phyloP scores from a whole-genome alignment of 2,888 invertebrate genomes.

The Dolichopus griseipennis region DNA sequence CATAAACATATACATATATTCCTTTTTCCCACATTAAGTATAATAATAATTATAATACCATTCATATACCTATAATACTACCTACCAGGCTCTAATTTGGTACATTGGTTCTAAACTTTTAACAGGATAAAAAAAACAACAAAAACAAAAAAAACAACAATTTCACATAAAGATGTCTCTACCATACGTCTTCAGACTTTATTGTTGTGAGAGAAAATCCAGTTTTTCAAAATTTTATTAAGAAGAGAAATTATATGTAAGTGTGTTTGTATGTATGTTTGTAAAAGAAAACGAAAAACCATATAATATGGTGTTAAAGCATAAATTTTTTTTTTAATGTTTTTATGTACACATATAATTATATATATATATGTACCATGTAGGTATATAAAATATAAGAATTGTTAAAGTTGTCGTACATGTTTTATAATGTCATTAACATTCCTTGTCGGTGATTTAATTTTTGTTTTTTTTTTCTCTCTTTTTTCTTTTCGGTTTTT shows the following conservation, averaged over 20 bases:
- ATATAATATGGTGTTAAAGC: neutral
- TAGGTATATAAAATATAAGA: neutral
- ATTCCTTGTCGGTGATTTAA: neutral
- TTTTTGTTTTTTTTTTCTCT: neutral
- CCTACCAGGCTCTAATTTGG: too few relatives aligned
- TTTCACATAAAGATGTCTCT: neutral
- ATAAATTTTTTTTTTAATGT: neutral
- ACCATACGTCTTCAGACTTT: neutral
- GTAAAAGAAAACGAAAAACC: too few relatives aligned
- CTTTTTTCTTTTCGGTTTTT: neutral
- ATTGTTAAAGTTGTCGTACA: neutral
- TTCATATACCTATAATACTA: too few relatives aligned
- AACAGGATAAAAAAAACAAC: too few relatives aligned
- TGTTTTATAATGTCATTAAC: slow-evolving; percentile 4
- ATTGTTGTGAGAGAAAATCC: neutral
- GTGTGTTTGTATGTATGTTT: too few relatives aligned
- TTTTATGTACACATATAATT: neutral
- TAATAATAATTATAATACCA: too few relatives aligned
- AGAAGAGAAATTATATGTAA: too few relatives aligned
- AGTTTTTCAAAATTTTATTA: too few relatives aligned
- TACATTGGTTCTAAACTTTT: too few relatives aligned
- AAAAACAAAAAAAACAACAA: neutral
- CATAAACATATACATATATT: too few relatives aligned
- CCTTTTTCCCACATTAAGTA: too few relatives aligned
- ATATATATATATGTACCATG: neutral